Base-by-base conservation (phyloP, 1,140 invertebrate genomes). In the Drosophila equinoxialis region DNA sequence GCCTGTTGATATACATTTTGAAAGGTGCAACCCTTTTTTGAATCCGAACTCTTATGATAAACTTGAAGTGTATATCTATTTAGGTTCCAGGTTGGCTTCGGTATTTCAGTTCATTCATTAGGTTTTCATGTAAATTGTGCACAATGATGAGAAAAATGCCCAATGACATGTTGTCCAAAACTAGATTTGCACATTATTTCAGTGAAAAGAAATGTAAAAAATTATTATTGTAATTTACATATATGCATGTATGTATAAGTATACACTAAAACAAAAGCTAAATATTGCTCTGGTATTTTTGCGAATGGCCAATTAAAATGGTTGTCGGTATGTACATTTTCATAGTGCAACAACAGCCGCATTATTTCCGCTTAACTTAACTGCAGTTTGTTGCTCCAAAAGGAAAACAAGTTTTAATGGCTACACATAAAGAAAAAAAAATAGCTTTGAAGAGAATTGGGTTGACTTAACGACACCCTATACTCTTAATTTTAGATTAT, bases 61-160 rank as follows among this genome's bases (percentile, higher is more conserved):
- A 26, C 26, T 4, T 26, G 5, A 5, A 23, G 1, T 23, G 20
- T 23, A 23, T 23, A 23, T 23, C 20, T 23, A 23, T 23, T 23
- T 23, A 2, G 2, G 20, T 23, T 48, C 17, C 17, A 20, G 6
- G 1, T 48, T 20, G 17, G 17, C 20, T 51, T 23, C 45, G 17
- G 3, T 23, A 23, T 51, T 51, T 51, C 45, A 20, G 23, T 51
- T 23, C 8, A 51, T 23, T 51, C 45, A 51, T 51, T 51, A 8
- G 17, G 20, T 51, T 23, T 51, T 23, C 64, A 70, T 84, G 55
- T 35, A 80, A 84, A 86, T 81, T 69, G 68, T 41, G 57, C 61
- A 60, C 87, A 87, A 86, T 86, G 68, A 85, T 86, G 79, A 74
- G 83, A 86, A 87, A 86, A 48, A 70, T 82, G 83, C 17, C 75